These are phyloP conservation scores for Gobiocypris rarus DNA, from an alignment of 2,113 vertebrate species.

Conservation along the genomic window DNA sequence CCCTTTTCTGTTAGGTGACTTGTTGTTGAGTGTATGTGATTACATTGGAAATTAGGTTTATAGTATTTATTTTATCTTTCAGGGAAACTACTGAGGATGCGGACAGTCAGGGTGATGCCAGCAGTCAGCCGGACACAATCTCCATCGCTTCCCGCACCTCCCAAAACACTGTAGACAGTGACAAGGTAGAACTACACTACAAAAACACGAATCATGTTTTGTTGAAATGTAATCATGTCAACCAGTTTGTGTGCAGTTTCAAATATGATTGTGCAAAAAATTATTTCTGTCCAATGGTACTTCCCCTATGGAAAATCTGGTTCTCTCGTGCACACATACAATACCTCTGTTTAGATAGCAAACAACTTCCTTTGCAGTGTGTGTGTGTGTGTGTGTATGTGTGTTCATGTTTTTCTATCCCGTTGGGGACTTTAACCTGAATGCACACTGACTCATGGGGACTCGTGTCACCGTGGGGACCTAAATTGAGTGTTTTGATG, in stretches of 20 bases:
- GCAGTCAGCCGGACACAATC: conserved; percentile 97
- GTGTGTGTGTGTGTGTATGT: not conserved
- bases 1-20: not conserved
- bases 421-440: too few species aligned
- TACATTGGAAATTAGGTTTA: not conserved
- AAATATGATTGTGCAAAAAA: not conserved
- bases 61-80: conserved; percentile 32
- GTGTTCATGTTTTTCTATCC: too few species aligned
- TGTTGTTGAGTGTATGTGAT: not conserved
- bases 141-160: conserved; percentile 97
- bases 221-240: not conserved
- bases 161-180: conserved; percentile 97
- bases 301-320: conserved; percentile 23
- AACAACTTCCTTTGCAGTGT: not conserved
- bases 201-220: not conserved
- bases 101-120: conserved; percentile 96
- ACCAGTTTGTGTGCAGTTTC: not conserved
- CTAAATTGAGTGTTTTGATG: not conserved
- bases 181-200: conserved; percentile 84
- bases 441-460: too few species aligned
- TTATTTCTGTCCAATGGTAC: not conserved
- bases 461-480: too few species aligned
- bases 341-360: not conserved
- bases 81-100: conserved; percentile 94
- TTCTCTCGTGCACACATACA: not conserved